Conservation (phyloP, 2,797 vertebrate species). For the Strix occidentalis region DNA sequence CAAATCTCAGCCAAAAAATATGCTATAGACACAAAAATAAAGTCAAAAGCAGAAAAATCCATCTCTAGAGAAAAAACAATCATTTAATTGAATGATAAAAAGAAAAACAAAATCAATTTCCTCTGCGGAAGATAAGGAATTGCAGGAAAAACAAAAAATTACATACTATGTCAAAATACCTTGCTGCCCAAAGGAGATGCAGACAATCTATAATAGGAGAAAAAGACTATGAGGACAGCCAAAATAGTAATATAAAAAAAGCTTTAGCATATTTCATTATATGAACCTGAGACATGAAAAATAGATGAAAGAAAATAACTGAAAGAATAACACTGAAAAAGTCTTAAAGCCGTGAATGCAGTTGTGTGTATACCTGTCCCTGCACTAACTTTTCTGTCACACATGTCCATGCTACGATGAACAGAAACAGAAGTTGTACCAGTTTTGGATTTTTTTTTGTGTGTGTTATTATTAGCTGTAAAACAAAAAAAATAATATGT, state of each 20-base stretch:
- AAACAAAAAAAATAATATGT: not conserved
- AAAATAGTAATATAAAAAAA: not conserved
- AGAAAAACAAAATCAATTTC: conserved; percentile 62
- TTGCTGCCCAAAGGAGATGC: conserved; percentile 41
- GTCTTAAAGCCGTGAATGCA: not conserved
- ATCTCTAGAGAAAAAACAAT: conserved; percentile 64
- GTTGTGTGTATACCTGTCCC: not conserved
- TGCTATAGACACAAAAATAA: conserved; percentile 50
- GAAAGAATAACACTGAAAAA: not conserved
- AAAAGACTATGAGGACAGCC: not conserved
- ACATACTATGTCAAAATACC: conserved; percentile 33
- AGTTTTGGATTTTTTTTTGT: not conserved
- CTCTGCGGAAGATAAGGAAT: conserved; percentile 59
- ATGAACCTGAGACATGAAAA: not conserved
- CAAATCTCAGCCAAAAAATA: conserved; percentile 29
- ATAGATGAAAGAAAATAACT: not conserved
- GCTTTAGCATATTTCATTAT: not conserved
- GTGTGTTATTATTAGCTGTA: not conserved
- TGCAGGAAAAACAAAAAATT: conserved; percentile 46
- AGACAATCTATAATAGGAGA: conserved; percentile 17
- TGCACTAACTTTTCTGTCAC: not conserved
- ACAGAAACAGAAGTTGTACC: not conserved
- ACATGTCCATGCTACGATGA: not conserved
- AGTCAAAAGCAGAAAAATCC: conserved; percentile 60
- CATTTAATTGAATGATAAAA: conserved; percentile 70